These are phyloP conservation scores for Atopsyche davidsoni DNA, from an alignment of 1,140 invertebrate genomes.

Conservation along the genomic window DNA sequence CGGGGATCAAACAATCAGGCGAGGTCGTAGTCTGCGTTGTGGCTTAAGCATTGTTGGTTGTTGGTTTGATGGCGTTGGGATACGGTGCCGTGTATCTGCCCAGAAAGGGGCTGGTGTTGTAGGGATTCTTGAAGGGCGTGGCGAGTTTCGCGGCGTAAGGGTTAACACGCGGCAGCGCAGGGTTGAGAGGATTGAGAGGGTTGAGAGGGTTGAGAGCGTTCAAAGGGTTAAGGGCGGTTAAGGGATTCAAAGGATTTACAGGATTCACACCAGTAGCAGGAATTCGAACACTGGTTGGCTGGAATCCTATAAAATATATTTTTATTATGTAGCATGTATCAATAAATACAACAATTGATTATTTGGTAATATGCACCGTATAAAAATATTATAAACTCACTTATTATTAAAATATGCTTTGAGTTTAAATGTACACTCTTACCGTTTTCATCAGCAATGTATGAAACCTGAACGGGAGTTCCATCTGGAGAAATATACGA, in stretches of 20 bases:
- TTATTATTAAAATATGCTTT: slow-evolving; percentile 4
- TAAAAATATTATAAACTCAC: too few species aligned
- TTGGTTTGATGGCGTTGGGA: too few species aligned
- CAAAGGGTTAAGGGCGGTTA: slow-evolving; percentile 1
- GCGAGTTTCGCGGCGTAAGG: slow-evolving; percentile 24
- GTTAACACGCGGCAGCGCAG: slow-evolving; percentile 20
- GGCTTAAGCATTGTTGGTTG: too few species aligned
- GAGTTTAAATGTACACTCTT: slow-evolving; percentile 15
- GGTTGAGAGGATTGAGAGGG: not conserved
- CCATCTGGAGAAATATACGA: slow-evolving; percentile 77
- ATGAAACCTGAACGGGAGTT: slow-evolving; percentile 55
- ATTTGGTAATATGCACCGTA: too few species aligned
- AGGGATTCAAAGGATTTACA: slow-evolving; percentile 7
- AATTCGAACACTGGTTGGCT: slow-evolving; percentile 40
- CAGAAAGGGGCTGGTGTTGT: slow-evolving; percentile 20
- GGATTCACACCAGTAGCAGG: slow-evolving; percentile 36
- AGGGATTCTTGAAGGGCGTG: slow-evolving; percentile 31
- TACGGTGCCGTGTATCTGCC: slow-evolving; percentile 17
- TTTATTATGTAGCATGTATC: too few species aligned
- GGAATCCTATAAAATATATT: slow-evolving; percentile 37
- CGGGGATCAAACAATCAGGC: too few species aligned
- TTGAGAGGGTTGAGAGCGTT: not conserved
- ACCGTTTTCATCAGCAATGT: slow-evolving; percentile 56
- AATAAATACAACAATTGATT: too few species aligned
- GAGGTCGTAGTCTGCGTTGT: too few species aligned